Evolutionary conservation across 2,113 vertebrate genomes (phyloP).

Genomic region (Antechinus stuartii): DNA sequence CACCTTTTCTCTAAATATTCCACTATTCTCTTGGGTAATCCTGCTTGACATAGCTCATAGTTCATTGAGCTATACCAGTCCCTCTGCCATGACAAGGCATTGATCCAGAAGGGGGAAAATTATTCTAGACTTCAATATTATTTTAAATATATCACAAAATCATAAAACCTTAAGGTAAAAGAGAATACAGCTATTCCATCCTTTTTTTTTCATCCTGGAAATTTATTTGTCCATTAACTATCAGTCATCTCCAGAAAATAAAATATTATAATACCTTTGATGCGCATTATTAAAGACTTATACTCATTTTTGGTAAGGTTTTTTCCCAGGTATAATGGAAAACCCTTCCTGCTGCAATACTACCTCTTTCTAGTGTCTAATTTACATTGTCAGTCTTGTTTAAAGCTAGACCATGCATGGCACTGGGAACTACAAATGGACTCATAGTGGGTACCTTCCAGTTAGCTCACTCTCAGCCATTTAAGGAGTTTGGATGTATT

Average conservation of each 20-base stretch:
- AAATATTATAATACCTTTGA: not conserved
- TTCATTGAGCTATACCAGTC: not conserved
- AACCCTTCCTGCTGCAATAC: constrained; percentile 12
- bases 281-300: not conserved
- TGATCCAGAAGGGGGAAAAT: not conserved
- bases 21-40: not conserved
- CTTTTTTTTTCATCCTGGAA: not conserved
- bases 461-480: constrained; percentile 38
- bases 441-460: constrained; percentile 40
- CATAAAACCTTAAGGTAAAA: not conserved
- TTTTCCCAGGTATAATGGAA: constrained; percentile 26
- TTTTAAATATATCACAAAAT: not conserved
- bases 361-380: not conserved
- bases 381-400: constrained; percentile 6
- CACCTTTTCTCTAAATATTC: not conserved
- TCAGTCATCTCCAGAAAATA: not conserved
- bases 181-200: not conserved
- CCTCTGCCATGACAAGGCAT: not conserved
- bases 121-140: not conserved
- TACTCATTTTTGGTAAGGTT: constrained; percentile 14
- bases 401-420: constrained; percentile 17
- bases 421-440: constrained; percentile 6
- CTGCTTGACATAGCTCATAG: not conserved
- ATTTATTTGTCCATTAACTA: not conserved
- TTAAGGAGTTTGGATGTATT: constrained; percentile 45